Evolutionary conservation across 2,113 vertebrate genomes (phyloP).

Genomic region (Pteropus alecto): DNA sequence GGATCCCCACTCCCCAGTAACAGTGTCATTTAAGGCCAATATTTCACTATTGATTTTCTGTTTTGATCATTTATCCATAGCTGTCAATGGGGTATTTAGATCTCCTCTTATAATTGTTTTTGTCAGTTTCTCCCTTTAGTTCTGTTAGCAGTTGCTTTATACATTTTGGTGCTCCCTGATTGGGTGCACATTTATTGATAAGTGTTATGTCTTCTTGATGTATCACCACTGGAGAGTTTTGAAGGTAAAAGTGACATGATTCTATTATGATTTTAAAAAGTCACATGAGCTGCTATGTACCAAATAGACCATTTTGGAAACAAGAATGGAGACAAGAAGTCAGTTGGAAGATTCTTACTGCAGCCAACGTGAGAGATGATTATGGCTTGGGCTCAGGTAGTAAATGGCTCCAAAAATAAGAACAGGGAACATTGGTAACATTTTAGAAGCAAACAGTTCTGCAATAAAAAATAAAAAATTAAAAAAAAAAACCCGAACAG

Average conservation of each 20-base stretch:
- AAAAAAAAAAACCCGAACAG: no score
- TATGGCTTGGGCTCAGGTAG: neutral
- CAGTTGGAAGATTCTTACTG: neutral
- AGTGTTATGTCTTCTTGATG: no score
- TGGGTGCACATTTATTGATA: no score
- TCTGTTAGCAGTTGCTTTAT: no score
- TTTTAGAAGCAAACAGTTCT: neutral
- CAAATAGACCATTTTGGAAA: neutral
- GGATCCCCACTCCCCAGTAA: no score
- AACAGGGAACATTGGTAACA: neutral
- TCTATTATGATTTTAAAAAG: neutral
- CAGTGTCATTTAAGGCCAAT: no score
- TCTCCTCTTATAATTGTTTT: no score
- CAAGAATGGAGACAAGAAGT: neutral
- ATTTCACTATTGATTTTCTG: no score
- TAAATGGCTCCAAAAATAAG: neutral
- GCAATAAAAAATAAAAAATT: neutral
- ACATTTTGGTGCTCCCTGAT: no score
- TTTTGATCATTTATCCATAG: no score
- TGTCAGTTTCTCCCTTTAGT: no score
- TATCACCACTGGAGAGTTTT: neutral
- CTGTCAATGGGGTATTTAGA: no score
- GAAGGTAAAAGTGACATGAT: neutral
- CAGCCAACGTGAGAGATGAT: neutral
- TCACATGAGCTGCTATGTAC: neutral